Conservation (phyloP, 2,113 vertebrate genomes). For the Alethe diademata region DNA sequence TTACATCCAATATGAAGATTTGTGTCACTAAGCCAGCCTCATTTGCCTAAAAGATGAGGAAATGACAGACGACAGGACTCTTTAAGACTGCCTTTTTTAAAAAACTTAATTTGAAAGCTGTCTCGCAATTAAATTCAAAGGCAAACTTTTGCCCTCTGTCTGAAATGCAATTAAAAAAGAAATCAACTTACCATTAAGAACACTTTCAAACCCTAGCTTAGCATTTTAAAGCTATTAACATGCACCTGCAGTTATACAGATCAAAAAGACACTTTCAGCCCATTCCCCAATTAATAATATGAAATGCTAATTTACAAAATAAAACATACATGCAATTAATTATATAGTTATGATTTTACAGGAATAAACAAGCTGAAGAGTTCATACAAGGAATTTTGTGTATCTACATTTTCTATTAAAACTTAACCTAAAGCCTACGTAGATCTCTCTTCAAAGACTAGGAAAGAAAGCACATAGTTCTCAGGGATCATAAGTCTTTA, state of each 20-base stretch:
- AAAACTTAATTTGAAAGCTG: neutral
- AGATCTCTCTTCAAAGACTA: neutral
- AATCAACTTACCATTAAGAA: slow-evolving; percentile 5
- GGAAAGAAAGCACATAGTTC: neutral
- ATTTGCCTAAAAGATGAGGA: neutral
- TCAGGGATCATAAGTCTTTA: neutral
- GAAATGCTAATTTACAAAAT: neutral
- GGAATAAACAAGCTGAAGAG: neutral
- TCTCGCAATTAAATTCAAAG: slow-evolving; percentile 34
- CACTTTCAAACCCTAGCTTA: slow-evolving; percentile 33
- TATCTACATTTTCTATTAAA: neutral
- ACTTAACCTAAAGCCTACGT: neutral
- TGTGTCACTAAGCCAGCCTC: neutral
- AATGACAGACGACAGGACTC: no score
- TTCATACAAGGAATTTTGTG: neutral
- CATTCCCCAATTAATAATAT: neutral
- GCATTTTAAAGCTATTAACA: slow-evolving; percentile 41
- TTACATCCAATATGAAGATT: neutral
- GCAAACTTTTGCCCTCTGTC: slow-evolving; percentile 24
- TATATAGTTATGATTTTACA: neutral
- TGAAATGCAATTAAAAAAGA: slow-evolving; percentile 50
- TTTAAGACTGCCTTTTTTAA: neutral
- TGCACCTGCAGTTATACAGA: neutral
- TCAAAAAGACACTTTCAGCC: neutral
- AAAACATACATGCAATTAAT: neutral